Conservation (phyloP, 1,140 invertebrate genomes). For the Drosophila triauraria region DNA sequence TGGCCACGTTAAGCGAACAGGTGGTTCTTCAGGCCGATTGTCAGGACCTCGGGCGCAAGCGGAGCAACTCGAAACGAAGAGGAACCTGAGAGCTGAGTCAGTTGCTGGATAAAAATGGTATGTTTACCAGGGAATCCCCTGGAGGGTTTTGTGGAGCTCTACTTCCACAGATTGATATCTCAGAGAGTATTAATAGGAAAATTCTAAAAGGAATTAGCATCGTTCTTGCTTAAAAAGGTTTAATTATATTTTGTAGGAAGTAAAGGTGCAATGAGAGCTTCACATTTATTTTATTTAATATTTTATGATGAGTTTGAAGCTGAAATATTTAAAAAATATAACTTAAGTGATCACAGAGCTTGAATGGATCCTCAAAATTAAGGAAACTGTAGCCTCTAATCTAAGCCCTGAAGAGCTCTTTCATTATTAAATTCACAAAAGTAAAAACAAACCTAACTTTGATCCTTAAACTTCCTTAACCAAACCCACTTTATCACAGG, state of each 20-base stretch:
- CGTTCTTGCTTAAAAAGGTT: too few species aligned
- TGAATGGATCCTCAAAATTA: neutral
- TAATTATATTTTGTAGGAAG: too few species aligned
- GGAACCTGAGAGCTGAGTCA: neutral
- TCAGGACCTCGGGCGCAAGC: constrained; percentile 22
- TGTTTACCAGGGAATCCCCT: constrained; percentile 14
- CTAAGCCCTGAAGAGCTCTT: neutral
- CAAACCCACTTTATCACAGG: too few species aligned
- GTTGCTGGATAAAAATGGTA: constrained; percentile 52
- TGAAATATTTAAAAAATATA: neutral
- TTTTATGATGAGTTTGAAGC: too few species aligned
- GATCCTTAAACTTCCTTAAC: neutral
- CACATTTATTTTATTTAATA: too few species aligned
- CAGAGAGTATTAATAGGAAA: too few species aligned
- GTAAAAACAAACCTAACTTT: neutral
- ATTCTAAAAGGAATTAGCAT: too few species aligned
- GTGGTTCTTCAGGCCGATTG: constrained; percentile 1
- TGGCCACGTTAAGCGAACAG: constrained; percentile 4
- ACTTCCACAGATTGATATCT: too few species aligned
- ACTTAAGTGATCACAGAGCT: neutral
- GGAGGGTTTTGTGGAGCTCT: too few species aligned
- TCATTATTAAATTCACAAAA: neutral
- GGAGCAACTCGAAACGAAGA: neutral
- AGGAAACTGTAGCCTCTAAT: neutral
- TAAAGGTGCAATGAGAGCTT: neutral